A percentile compares a stretch with the other conserved stretches of the same genome.
Evolutionary conservation across 2,113 vertebrate genomes (phyloP).

Genomic region (Clinocottus analis): DNA sequence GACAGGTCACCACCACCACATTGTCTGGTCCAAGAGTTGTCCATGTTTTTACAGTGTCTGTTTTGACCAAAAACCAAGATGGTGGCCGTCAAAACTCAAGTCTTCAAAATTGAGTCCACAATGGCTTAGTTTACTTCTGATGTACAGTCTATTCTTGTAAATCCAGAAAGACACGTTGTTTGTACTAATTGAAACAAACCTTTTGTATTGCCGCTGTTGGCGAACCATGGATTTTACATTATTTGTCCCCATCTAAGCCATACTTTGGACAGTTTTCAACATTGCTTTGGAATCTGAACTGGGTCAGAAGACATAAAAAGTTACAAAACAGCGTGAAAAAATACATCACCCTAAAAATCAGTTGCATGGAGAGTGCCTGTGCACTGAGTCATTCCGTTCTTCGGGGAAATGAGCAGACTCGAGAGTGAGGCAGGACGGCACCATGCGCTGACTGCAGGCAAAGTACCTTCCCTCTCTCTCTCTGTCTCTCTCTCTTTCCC

Average conservation of each 20-base stretch:
- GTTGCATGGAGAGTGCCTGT: constrained; percentile 41
- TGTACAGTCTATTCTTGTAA: not conserved
- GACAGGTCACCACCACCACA: not conserved
- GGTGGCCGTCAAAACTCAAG: not conserved
- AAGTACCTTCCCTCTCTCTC: constrained; percentile 14
- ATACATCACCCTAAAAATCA: not conserved
- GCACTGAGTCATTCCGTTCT: constrained; percentile 58
- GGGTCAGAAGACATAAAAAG: constrained; percentile 5
- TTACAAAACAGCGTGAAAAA: constrained; percentile 2
- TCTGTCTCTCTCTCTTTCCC: not conserved
- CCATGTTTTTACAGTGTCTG: not conserved
- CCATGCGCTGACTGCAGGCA: constrained; percentile 33
- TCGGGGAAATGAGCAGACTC: constrained; percentile 58
- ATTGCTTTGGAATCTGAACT: constrained; percentile 13
- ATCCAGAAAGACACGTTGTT: not conserved
- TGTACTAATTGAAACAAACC: constrained; percentile 4
- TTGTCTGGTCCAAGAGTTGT: not conserved
- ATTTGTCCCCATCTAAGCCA: not conserved
- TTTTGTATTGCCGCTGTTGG: constrained; percentile 5
- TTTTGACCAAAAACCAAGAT: not conserved
- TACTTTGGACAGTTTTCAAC: constrained; percentile 12
- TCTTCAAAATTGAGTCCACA: not conserved
- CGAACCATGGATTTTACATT: constrained; percentile 8
- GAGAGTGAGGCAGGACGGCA: constrained; percentile 26
- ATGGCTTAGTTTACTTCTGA: not conserved